Evolutionary conservation across 2,888 invertebrate genomes (phyloP), one percentile per base, ranked within the genome.

Genomic region (Conistra vaccinii): DNA sequence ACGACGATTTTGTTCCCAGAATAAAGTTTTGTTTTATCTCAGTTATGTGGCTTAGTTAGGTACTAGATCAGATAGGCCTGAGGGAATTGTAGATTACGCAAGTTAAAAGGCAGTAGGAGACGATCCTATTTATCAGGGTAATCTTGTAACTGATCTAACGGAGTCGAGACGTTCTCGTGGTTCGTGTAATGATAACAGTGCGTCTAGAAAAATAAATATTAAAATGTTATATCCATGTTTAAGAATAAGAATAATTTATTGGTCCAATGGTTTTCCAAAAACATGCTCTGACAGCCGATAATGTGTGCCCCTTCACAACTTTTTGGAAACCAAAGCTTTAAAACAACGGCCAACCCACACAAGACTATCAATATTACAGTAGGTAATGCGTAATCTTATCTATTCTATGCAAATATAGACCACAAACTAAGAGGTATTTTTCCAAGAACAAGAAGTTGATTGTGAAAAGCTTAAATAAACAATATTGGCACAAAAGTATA

Each of bases 1-100:
- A 26, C n/a, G 39, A 60, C 29, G 7, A 58, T 70, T 63, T 66
- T 71, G 63, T 48, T 45, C n/a, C 29, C 48, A 45, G n/a, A 55
- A 20, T 32, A 48, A 53, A 71, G 3, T 55, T 72, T 71, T 51
- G 51, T 62, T 70, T 61, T 68, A 70, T 77, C 55, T 77, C 9
- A 2, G 51, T 58, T 39, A 29, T 26, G 60, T 39, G 53, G 48
- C 12, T 26, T 10, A 39, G 62, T 79, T 73, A 39, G 62, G 73
- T 73, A 12, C 48, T 12, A n/a, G 35, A 12, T 26, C 7, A 32
- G 29, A 51, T 45, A 57, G 53, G 51, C 23, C 14, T n/a, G 12
- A 26, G 29, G 35, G 32, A 32, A n/a, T 23, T 6, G 42, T 71
- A 20, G 14, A 26, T 63, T 67, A 57, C 29, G 10, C 4, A 63